Evolutionary conservation across 2,888 invertebrate species (phyloP).

Genomic region (Oscheius sp.): DNA sequence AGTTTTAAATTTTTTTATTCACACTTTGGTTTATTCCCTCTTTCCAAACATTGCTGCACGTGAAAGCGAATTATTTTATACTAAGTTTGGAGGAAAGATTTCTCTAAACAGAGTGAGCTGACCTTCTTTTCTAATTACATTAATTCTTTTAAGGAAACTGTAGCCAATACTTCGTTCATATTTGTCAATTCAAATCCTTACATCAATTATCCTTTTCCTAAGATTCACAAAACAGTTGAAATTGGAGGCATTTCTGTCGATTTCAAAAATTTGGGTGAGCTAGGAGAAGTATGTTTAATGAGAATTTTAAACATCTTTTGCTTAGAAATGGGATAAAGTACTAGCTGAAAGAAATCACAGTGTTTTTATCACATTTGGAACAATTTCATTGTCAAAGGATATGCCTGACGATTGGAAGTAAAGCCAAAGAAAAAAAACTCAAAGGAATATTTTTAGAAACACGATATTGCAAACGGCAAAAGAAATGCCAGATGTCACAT

Average conservation of each 20-base stretch:
- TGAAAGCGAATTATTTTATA: no score
- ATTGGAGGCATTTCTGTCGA: conserved; percentile 45
- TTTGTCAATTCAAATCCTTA: conserved; percentile 45
- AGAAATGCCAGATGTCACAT: conserved; percentile 16
- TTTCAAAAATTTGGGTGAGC: conserved; percentile 9
- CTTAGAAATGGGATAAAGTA: conserved; percentile 25
- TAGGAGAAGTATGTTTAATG: no score
- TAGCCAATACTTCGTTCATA: conserved; percentile 29
- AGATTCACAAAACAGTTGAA: conserved; percentile 36
- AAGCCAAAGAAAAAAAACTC: neutral
- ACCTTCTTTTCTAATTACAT: no score
- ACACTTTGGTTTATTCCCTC: no score
- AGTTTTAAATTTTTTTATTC: no score
- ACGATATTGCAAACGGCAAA: conserved; percentile 21
- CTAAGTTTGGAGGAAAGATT: no score
- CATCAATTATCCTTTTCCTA: conserved; percentile 38
- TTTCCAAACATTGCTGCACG: no score
- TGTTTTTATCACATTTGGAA: conserved; percentile 29
- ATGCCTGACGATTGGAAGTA: conserved; percentile 31
- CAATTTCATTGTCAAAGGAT: conserved; percentile 26
- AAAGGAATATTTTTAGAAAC: neutral
- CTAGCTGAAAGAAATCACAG: conserved; percentile 24
- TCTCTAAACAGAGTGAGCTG: no score
- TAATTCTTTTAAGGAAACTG: no score
- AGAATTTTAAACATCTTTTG: no score